Evolutionary conservation across 2,888 invertebrate genomes (phyloP).

Genomic region (Celastrina argiolus): DNA sequence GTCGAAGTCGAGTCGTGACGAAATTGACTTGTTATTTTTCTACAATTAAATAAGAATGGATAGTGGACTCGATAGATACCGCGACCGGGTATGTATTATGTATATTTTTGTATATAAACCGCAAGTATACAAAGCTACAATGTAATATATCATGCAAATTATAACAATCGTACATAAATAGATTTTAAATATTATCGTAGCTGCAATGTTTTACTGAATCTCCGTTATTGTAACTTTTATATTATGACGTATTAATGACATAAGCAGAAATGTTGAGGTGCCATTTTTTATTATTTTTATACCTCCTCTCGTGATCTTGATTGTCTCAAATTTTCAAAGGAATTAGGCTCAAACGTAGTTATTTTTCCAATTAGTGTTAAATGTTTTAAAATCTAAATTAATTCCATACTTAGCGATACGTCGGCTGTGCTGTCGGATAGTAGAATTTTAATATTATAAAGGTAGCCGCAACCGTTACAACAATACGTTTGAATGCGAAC

Average conservation of each 20-base stretch:
- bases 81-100: constrained; percentile 58
- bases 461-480: constrained; percentile 12
- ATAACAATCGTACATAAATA: constrained; percentile 53
- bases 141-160: constrained; percentile 65
- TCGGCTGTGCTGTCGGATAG: not conserved
- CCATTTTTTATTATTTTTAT: constrained; percentile 68
- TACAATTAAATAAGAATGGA: constrained; percentile 45
- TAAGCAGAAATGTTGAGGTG: constrained; percentile 70
- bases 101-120: constrained; percentile 76
- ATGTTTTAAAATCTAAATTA: constrained; percentile 18
- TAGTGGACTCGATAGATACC: constrained; percentile 34
- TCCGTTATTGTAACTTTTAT: constrained; percentile 71
- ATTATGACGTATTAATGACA: constrained; percentile 67
- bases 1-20: constrained; percentile 39
- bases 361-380: constrained; percentile 20
- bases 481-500: not conserved
- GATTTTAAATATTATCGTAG: constrained; percentile 49
- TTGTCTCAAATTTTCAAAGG: constrained; percentile 17
- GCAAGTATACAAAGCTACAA: constrained; percentile 59
- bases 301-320: constrained; percentile 37
- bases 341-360: constrained; percentile 22
- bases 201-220: constrained; percentile 68
- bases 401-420: constrained; percentile 18
- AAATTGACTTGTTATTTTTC: constrained; percentile 60
- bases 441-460: constrained; percentile 3